phyloP scores from a whole-genome alignment of 2,888 invertebrate species.

The Vesta saturnalis region DNA sequence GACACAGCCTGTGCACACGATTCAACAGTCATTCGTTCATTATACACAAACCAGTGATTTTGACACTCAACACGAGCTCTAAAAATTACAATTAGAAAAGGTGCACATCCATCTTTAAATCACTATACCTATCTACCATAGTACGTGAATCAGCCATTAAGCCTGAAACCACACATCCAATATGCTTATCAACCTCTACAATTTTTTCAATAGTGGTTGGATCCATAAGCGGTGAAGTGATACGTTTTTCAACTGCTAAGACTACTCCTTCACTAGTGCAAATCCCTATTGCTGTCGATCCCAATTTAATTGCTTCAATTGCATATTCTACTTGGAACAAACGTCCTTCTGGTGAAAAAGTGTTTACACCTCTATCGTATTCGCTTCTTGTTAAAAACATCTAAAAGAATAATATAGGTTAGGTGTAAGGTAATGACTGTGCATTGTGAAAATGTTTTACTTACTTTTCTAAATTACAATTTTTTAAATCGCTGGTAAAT shows the following conservation, averaged over 20 bases:
- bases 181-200: slow-evolving; percentile 97
- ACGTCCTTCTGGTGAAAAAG: slow-evolving; percentile 99
- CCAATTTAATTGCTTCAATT: slow-evolving; percentile 99
- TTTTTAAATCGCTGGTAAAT: too few species aligned
- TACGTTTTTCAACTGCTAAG: slow-evolving; percentile 96
- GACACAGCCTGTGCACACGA: slow-evolving; percentile 99
- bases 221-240: slow-evolving; percentile 96
- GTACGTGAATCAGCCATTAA: slow-evolving; percentile 95
- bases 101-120: not conserved
- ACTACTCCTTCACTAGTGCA: slow-evolving; percentile 96
- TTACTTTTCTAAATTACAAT: not conserved
- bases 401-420: slow-evolving; percentile 60
- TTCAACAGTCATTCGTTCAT: slow-evolving; percentile 96
- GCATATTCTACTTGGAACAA: slow-evolving; percentile 99
- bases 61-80: slow-evolving; percentile 96
- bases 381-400: slow-evolving; percentile 99
- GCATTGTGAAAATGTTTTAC: slow-evolving; percentile 12
- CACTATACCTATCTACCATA: slow-evolving; percentile 60
- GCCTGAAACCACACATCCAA: slow-evolving; percentile 97
- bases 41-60: slow-evolving; percentile 98
- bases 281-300: slow-evolving; percentile 98
- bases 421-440: slow-evolving; percentile 27
- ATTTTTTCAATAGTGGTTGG: slow-evolving; percentile 98
- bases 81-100: slow-evolving; percentile 29
- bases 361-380: slow-evolving; percentile 99